phyloP scores from a whole-genome alignment of 2,888 invertebrate genomes.

The Caenorhabditis zanzibari region DNA sequence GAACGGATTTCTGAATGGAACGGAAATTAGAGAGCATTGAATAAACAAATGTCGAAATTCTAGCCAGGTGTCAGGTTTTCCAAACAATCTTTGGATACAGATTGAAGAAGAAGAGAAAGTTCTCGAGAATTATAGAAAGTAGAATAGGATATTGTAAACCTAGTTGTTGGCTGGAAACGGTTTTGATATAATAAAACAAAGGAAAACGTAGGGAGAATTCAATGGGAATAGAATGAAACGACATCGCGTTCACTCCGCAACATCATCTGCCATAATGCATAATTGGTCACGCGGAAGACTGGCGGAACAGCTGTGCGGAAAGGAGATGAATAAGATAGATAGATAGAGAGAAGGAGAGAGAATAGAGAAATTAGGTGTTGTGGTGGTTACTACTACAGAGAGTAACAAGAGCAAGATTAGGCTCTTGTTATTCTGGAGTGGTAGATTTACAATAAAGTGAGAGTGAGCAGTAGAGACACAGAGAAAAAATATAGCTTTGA shows the following conservation, averaged over 20 bases:
- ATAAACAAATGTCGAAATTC: not conserved
- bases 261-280: conserved; percentile 8
- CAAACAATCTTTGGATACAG: no score
- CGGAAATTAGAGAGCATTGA: conserved; percentile 6
- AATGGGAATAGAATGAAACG: no score
- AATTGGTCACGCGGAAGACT: conserved; percentile 33
- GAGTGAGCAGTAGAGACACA: not conserved
- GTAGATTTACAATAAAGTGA: not conserved
- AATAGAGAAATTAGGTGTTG: conserved; percentile 1
- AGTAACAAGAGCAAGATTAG: not conserved
- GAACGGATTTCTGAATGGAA: not conserved
- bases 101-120: no score
- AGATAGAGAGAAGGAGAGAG: no score
- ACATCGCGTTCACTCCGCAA: not conserved
- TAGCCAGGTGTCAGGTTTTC: no score
- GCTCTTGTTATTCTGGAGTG: conserved; percentile 1
- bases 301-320: conserved; percentile 24
- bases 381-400: not conserved
- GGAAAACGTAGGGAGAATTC: no score
- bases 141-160: no score
- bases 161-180: no score
- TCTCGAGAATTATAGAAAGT: no score
- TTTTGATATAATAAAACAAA: not conserved
- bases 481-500: not conserved
- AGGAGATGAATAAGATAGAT: not conserved